phyloP scores from a whole-genome alignment of 1,140 invertebrate species.

The Sycophila sp. region DNA sequence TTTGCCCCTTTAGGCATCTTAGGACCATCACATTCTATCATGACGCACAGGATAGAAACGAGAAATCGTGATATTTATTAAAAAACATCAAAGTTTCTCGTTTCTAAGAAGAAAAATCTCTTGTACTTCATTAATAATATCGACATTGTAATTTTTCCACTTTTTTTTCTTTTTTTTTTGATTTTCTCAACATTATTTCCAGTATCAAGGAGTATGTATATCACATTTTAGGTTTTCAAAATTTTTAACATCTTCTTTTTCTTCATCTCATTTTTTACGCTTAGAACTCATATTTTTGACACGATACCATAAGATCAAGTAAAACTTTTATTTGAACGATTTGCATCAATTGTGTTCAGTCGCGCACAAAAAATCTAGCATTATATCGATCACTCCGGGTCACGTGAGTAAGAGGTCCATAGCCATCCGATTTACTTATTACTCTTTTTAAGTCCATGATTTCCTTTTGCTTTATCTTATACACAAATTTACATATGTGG shows the following conservation, averaged over 20 bases:
- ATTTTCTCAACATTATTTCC: constrained; percentile 30
- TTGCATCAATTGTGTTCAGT: background rate
- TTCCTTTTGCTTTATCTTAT: constrained; percentile 39
- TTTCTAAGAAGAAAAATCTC: background rate
- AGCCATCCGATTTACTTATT: constrained; percentile 9
- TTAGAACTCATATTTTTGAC: constrained; percentile 17
- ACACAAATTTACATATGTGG: constrained; percentile 53
- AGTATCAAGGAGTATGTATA: constrained; percentile 28
- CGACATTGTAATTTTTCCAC: constrained; percentile 23
- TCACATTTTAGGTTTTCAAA: constrained; percentile 28
- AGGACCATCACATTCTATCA: constrained; percentile 55
- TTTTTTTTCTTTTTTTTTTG: constrained; percentile 9
- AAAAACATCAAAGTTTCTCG: constrained; percentile 10
- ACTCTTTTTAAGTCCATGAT: background rate
- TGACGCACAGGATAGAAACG: constrained; percentile 24
- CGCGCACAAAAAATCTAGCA: background rate
- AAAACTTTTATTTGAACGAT: background rate
- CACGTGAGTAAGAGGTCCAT: constrained; percentile 21
- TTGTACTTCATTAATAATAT: constrained; percentile 28
- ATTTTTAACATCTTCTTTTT: constrained; percentile 23
- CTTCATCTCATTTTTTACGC: background rate
- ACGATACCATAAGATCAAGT: background rate
- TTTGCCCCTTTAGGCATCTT: constrained; percentile 53
- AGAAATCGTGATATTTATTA: constrained; percentile 16
- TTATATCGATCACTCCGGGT: constrained; percentile 13